Conservation (phyloP, 2,888 invertebrate genomes). For the Nomada lathburiana region DNA sequence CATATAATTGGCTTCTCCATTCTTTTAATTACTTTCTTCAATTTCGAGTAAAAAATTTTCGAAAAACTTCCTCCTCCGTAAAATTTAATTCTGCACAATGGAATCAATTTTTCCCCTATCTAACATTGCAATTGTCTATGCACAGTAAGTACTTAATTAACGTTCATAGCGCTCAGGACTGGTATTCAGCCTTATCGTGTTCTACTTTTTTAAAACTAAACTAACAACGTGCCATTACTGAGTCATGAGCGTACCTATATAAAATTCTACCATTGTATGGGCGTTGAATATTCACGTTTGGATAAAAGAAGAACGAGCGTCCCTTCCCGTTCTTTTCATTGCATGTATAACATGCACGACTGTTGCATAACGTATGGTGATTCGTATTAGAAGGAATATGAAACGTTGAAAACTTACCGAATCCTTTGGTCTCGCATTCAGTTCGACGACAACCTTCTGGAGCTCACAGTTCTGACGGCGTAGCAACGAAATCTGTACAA, state of each 20-base stretch:
- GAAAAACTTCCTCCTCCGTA: not conserved
- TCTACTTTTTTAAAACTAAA: slow-evolving; percentile 2
- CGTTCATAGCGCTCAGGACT: not conserved
- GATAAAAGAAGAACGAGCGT: not conserved
- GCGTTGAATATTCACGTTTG: slow-evolving; percentile 15
- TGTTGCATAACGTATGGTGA: too few relatives aligned
- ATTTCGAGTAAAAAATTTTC: not conserved
- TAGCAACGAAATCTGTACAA: slow-evolving; percentile 80
- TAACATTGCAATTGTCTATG: not conserved
- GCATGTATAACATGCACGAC: not conserved
- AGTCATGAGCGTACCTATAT: slow-evolving; percentile 1
- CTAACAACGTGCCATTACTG: slow-evolving; percentile 10
- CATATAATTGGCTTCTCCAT: not conserved
- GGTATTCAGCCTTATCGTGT: slow-evolving; percentile 14
- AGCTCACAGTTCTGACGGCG: slow-evolving; percentile 81
- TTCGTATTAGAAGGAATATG: not conserved
- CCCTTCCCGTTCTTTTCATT: not conserved
- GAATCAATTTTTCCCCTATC: not conserved
- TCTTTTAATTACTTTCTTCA: not conserved
- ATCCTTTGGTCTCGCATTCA: slow-evolving; percentile 77
- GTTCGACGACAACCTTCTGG: slow-evolving; percentile 79
- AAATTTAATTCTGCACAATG: not conserved
- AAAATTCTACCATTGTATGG: slow-evolving; percentile 1
- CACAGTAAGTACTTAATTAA: slow-evolving; percentile 6
- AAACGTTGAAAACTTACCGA: slow-evolving; percentile 74